Conservation (phyloP, 2,888 invertebrate species). For the Hanleya hanleyi region DNA sequence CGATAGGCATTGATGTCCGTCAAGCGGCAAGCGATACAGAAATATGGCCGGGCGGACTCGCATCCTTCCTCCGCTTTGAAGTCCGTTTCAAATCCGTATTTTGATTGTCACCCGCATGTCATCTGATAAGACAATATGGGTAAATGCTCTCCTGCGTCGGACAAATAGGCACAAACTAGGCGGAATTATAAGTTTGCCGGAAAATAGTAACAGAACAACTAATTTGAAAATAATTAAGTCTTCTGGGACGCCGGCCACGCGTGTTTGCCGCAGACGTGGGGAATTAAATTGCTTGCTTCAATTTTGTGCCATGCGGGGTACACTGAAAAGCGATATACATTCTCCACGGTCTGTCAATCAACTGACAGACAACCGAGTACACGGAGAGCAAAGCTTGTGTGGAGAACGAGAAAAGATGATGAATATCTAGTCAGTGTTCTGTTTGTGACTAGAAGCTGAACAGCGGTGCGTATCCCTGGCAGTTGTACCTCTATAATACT, state of each 20-base stretch:
- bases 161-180: background rate
- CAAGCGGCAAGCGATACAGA: background rate
- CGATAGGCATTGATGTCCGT: background rate
- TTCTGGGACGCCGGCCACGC: background rate
- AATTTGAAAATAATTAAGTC: background rate
- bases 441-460: too few species aligned
- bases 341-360: too few species aligned
- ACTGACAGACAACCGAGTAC: too few species aligned
- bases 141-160: background rate
- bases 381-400: too few species aligned
- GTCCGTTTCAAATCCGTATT: background rate
- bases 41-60: background rate
- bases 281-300: background rate
- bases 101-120: background rate
- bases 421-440: too few species aligned
- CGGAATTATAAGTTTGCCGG: background rate
- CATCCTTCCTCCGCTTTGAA: background rate
- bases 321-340: too few species aligned
- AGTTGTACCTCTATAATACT: too few species aligned
- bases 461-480: too few species aligned
- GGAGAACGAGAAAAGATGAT: too few species aligned
- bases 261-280: background rate
- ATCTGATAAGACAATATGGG: background rate
- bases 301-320: too few species aligned
- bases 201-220: background rate